These are phyloP conservation scores for Nothoprocta perdicaria DNA, from an alignment of 2,113 vertebrate genomes.

Conservation along the genomic window DNA sequence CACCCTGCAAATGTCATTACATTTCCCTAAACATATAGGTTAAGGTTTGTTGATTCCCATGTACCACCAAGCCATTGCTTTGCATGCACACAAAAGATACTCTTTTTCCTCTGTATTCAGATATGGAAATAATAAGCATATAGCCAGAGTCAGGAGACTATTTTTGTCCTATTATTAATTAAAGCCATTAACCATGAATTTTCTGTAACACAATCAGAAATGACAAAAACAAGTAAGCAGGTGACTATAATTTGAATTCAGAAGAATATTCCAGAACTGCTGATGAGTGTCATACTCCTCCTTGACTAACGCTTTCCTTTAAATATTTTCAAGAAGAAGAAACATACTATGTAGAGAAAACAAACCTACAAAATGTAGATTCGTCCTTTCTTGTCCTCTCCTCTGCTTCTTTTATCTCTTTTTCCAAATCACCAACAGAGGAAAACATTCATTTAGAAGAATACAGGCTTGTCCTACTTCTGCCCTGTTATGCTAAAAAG, in stretches of 20 bases:
- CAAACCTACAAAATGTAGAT: background rate
- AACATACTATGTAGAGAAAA: background rate
- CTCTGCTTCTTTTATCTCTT: background rate
- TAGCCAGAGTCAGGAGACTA: background rate
- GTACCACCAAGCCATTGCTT: background rate
- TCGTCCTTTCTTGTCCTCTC: background rate
- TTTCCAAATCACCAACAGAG: background rate
- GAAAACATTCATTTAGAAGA: background rate
- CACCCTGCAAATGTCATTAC: conserved; percentile 67
- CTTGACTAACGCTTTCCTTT: conserved; percentile 7
- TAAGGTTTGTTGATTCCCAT: conserved; percentile 43
- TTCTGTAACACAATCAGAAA: conserved; percentile 31
- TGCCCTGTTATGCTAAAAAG: background rate
- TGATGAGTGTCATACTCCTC: background rate
- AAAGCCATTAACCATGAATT: conserved; percentile 32
- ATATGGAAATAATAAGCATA: conserved; percentile 9
- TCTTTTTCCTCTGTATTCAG: background rate
- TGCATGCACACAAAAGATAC: background rate
- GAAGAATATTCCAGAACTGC: background rate
- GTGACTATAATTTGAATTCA: conserved; percentile 23
- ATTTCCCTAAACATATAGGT: conserved; percentile 27
- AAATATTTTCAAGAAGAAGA: conserved; percentile 12
- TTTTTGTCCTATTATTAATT: conserved; percentile 37
- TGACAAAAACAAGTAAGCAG: background rate
- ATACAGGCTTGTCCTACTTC: background rate